Percentiles rank a stretch among this genome's conserved stretches.
phyloP scores from a whole-genome alignment of 2,113 vertebrate genomes.

The Etia nguti region DNA sequence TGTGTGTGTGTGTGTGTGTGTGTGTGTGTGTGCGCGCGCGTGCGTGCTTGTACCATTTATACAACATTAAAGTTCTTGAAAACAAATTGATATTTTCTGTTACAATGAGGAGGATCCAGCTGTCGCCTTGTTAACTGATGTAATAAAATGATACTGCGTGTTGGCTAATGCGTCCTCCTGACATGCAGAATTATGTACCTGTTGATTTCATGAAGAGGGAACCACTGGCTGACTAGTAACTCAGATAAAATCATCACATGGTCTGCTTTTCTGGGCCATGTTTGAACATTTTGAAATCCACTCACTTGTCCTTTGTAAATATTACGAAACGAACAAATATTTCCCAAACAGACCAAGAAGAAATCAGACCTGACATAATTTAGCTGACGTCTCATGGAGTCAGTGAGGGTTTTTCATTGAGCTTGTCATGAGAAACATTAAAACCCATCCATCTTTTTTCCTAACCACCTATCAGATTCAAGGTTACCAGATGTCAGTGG shows the following conservation, averaged over 20 bases:
- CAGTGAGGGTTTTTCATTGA: neutral
- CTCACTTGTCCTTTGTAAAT: neutral
- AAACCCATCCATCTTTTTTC: neutral
- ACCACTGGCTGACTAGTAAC: neutral
- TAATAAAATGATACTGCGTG: conserved; percentile 59
- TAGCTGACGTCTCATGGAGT: neutral
- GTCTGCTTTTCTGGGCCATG: neutral
- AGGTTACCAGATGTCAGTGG: neutral
- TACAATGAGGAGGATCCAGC: conserved; percentile 7
- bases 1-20: neutral
- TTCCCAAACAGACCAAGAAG: neutral
- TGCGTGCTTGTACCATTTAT: conserved; percentile 9
- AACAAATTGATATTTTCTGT: conserved; percentile 60
- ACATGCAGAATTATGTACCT: neutral
- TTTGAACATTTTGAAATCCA: neutral
- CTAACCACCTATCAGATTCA: neutral
- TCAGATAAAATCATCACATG: neutral
- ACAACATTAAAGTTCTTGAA: conserved; percentile 33
- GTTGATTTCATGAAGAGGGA: neutral
- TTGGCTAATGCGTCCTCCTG: neutral
- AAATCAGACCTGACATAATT: neutral
- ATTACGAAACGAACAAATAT: neutral
- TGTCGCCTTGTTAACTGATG: conserved; percentile 52
- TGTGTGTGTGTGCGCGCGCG: neutral
- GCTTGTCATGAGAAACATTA: neutral